Conservation (phyloP, 1,140 invertebrate genomes). For the Trigoniulus corallinus region DNA sequence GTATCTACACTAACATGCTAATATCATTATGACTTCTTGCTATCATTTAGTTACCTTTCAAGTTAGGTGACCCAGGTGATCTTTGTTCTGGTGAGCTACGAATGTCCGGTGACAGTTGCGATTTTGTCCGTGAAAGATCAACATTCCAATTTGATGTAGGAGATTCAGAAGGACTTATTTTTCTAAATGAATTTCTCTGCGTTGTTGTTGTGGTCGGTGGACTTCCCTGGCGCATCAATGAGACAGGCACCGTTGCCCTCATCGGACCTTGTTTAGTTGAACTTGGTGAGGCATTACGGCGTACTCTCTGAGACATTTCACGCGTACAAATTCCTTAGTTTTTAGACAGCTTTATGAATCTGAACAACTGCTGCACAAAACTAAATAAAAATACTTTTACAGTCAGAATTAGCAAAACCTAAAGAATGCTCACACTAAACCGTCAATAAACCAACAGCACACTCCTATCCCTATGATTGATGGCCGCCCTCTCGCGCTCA, state of each 20-base stretch:
- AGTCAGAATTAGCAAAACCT: too few relatives aligned
- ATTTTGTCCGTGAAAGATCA: not conserved
- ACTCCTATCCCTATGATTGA: too few relatives aligned
- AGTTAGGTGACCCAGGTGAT: not conserved
- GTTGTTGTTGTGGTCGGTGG: not conserved
- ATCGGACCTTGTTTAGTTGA: slow-evolving; percentile 13
- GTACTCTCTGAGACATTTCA: slow-evolving; percentile 14
- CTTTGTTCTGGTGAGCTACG: not conserved
- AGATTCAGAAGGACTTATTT: not conserved
- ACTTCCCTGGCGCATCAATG: slow-evolving; percentile 13
- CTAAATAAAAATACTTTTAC: too few relatives aligned
- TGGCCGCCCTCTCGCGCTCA: too few relatives aligned
- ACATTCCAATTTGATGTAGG: not conserved
- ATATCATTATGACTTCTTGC: too few relatives aligned
- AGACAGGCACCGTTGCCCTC: slow-evolving; percentile 15
- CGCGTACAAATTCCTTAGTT: too few relatives aligned
- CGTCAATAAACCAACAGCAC: too few relatives aligned
- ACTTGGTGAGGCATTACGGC: slow-evolving; percentile 14
- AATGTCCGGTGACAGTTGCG: not conserved
- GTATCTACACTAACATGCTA: not conserved
- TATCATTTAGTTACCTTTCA: not conserved
- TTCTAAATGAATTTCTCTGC: not conserved
- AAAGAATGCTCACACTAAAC: too few relatives aligned
- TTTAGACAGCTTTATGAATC: too few relatives aligned
- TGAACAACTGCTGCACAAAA: too few relatives aligned